These are phyloP conservation scores for Brachypteracias leptosomus DNA, from an alignment of 2,113 vertebrate species.

Conservation along the genomic window DNA sequence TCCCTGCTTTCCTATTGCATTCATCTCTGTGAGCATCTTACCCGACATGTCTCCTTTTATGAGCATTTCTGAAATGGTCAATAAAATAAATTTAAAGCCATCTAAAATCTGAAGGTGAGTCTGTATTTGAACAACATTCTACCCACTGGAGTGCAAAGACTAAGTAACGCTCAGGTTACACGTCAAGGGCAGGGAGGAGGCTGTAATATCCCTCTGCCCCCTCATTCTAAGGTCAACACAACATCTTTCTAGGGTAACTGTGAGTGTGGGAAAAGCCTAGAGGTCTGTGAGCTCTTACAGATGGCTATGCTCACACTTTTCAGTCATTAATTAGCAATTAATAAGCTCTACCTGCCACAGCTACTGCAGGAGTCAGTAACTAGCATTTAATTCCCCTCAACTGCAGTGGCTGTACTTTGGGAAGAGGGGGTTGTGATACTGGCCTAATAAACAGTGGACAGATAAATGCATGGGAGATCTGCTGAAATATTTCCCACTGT, in stretches of 20 bases:
- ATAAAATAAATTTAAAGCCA: neutral
- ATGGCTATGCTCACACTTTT: neutral
- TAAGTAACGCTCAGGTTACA: neutral
- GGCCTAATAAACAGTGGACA: neutral
- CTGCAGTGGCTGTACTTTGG: neutral
- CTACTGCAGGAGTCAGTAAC: neutral
- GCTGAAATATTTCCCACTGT: neutral
- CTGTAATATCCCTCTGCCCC: neutral
- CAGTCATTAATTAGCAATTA: neutral
- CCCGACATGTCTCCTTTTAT: accelerated
- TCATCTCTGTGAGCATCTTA: neutral
- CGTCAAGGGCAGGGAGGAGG: neutral
- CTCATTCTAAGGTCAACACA: neutral
- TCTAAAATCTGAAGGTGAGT: neutral
- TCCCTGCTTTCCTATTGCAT: neutral
- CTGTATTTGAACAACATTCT: neutral
- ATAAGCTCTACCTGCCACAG: neutral
- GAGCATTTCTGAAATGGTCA: neutral
- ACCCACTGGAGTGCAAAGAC: neutral
- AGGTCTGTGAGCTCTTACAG: neutral
- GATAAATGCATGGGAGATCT: neutral
- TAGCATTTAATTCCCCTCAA: neutral
- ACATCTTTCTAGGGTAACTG: neutral
- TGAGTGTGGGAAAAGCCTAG: neutral
- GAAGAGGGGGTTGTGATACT: neutral